Percentiles rank a stretch among this genome's conserved stretches.
Conservation (phyloP, 2,797 vertebrate species). For the Anguilla pacifica region DNA sequence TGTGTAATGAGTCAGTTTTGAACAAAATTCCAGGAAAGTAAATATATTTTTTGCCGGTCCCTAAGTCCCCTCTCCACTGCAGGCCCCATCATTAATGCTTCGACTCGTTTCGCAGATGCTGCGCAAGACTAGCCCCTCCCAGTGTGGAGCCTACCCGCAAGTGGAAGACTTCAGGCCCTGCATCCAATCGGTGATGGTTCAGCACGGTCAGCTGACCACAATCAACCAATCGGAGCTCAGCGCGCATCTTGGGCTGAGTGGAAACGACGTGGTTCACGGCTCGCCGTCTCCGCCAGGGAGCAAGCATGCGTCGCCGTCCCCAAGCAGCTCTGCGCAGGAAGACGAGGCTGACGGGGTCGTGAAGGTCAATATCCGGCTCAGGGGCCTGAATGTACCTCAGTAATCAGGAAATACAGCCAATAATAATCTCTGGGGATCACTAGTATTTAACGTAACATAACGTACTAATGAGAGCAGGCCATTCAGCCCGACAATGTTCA, state of each 20-base stretch:
- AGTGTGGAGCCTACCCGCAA: slow-evolving; percentile 82
- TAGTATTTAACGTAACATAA: too few species aligned
- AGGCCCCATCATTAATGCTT: not conserved
- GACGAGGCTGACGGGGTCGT: slow-evolving; percentile 90
- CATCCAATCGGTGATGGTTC: slow-evolving; percentile 83
- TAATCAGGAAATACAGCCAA: too few species aligned
- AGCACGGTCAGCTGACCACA: slow-evolving; percentile 87
- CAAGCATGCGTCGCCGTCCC: slow-evolving; percentile 95
- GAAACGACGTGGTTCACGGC: slow-evolving; percentile 81
- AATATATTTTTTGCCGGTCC: not conserved
- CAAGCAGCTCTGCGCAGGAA: slow-evolving; percentile 94
- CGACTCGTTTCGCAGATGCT: slow-evolving; percentile 80
- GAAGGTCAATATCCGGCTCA: slow-evolving; percentile 74
- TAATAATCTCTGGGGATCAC: too few species aligned
- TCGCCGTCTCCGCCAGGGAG: slow-evolving; percentile 96
- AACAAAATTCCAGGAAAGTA: not conserved
- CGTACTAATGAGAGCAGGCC: too few species aligned
- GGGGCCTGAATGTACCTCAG: too few species aligned
- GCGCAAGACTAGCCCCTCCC: slow-evolving; percentile 90
- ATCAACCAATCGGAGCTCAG: slow-evolving; percentile 93
- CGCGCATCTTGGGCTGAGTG: slow-evolving; percentile 83
- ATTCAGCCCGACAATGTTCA: too few species aligned
- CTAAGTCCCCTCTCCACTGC: too few species aligned
- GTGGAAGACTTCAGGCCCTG: slow-evolving; percentile 88
- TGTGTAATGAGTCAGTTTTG: not conserved